Conservation (phyloP, 2,888 invertebrate species). For the Parnassius apollo region DNA sequence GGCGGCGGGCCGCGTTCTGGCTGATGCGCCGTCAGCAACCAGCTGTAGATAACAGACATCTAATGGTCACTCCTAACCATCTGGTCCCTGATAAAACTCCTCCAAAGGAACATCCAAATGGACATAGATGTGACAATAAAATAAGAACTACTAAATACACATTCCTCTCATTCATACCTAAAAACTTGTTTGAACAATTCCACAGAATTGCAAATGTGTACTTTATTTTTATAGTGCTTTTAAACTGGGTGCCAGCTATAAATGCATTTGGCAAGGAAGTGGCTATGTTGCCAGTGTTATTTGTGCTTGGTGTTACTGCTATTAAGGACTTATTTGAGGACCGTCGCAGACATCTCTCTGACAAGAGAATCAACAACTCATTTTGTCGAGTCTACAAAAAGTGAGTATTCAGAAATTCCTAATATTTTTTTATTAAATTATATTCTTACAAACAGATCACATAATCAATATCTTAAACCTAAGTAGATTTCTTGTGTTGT, state of each 20-base stretch:
- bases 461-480: too few relatives aligned
- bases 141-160: constrained; percentile 98
- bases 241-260: constrained; percentile 97
- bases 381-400: constrained; percentile 95
- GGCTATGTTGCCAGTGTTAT: constrained; percentile 96
- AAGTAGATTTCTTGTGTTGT: too few relatives aligned
- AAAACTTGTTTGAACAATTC: constrained; percentile 98
- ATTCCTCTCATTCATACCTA: constrained; percentile 94
- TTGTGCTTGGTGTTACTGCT: constrained; percentile 96
- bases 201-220: constrained; percentile 98
- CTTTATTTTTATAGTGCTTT: constrained; percentile 96
- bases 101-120: constrained; percentile 90
- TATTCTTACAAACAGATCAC: too few relatives aligned
- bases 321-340: constrained; percentile 98
- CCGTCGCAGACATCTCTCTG: constrained; percentile 92
- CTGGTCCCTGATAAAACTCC: constrained; percentile 91
- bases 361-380: constrained; percentile 95
- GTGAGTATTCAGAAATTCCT: constrained; percentile 73
- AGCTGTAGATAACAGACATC: constrained; percentile 85
- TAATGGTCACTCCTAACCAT: constrained; percentile 92
- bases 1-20: constrained; percentile 84
- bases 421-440: too few relatives aligned
- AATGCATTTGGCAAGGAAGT: constrained; percentile 98
- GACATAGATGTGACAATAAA: constrained; percentile 90
- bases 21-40: constrained; percentile 83